Conservation (phyloP, 2,797 vertebrate genomes). For the Eidolon dupreanum region DNA sequence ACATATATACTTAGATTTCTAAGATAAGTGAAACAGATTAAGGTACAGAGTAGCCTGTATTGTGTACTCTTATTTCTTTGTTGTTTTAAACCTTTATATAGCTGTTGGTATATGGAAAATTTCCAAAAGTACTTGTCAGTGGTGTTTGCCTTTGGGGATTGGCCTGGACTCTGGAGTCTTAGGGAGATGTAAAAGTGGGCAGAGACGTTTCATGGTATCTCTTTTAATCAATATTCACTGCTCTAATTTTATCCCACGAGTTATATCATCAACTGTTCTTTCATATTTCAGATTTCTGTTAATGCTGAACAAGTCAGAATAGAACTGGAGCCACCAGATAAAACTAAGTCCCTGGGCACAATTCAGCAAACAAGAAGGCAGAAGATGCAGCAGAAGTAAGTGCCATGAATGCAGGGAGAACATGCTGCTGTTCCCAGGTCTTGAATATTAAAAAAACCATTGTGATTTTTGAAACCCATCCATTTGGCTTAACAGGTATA, state of each 20-base stretch:
- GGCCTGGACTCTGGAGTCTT: neutral
- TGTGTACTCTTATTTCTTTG: neutral
- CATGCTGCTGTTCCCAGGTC: neutral
- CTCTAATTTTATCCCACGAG: neutral
- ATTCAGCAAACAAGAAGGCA: conserved; percentile 93
- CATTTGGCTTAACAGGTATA: neutral
- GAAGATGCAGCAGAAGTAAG: conserved; percentile 88
- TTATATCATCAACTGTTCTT: neutral
- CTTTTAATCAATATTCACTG: neutral
- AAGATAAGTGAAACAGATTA: neutral
- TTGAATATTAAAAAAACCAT: rapidly evolving
- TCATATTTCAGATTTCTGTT: conserved; percentile 89
- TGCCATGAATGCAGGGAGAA: rapidly evolving
- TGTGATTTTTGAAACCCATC: neutral
- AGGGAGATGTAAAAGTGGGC: neutral
- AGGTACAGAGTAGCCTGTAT: neutral
- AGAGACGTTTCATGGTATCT: neutral
- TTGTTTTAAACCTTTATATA: neutral
- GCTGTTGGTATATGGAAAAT: neutral
- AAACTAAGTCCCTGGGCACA: conserved; percentile 85
- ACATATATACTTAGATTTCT: neutral
- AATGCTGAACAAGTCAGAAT: conserved; percentile 91
- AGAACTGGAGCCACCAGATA: conserved; percentile 91
- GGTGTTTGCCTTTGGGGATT: neutral
- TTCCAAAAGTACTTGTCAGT: neutral